These are phyloP conservation scores for Pagrus major DNA, from an alignment of 2,113 vertebrate species.

Conservation along the genomic window DNA sequence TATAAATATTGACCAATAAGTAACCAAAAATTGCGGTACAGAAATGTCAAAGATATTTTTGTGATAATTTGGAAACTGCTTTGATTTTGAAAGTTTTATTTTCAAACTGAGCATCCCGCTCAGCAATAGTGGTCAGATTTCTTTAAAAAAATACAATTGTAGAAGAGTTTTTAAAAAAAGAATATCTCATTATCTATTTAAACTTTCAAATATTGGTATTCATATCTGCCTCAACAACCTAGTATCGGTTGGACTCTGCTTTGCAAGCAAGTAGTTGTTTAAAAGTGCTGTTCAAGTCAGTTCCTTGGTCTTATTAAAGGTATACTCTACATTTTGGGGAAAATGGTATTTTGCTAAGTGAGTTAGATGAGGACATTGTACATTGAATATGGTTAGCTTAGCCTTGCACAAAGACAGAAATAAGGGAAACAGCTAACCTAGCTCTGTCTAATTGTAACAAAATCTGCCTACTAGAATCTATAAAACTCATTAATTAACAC, in stretches of 20 bases:
- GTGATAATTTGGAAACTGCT: not conserved
- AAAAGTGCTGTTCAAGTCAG: not conserved
- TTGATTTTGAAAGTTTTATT: not conserved
- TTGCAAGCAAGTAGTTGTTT: not conserved
- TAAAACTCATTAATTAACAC: not conserved
- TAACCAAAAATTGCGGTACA: not conserved
- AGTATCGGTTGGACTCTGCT: not conserved
- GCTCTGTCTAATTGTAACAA: not conserved
- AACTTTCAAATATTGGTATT: not conserved
- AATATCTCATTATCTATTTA: not conserved
- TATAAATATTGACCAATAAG: not conserved
- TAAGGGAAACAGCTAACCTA: not conserved
- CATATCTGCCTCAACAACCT: not conserved
- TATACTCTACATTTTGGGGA: not conserved
- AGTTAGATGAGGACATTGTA: not conserved
- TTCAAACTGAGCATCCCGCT: not conserved
- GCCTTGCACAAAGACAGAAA: not conserved
- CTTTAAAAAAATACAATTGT: not conserved
- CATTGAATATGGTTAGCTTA: not conserved
- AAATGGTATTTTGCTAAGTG: not conserved
- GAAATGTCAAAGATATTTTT: not conserved
- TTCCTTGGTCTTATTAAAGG: conserved; percentile 1
- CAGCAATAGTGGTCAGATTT: not conserved
- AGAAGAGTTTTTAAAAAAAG: not conserved
- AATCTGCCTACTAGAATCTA: not conserved